phyloP scores from a whole-genome alignment of 1,140 invertebrate species.

The Trichonephila clavipes region DNA sequence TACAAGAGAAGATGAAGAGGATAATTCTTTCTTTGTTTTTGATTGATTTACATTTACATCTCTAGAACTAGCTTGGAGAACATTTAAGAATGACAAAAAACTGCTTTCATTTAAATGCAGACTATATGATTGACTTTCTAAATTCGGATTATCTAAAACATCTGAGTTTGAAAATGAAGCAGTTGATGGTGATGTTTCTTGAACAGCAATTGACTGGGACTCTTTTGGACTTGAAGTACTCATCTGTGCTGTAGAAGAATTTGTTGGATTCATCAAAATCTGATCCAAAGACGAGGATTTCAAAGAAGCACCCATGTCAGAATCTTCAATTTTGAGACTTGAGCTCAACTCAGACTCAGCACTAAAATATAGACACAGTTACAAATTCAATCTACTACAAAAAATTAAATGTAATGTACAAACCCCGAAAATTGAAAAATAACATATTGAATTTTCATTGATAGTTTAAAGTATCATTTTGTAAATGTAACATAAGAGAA shows the following conservation, averaged over 20 bases:
- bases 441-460: too few relatives aligned
- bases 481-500: too few relatives aligned
- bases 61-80: constrained; percentile 36
- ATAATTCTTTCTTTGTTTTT: constrained; percentile 61
- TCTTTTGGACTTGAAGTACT: constrained; percentile 39
- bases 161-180: constrained; percentile 22
- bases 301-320: not conserved
- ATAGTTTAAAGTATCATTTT: too few relatives aligned
- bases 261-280: constrained; percentile 26
- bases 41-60: constrained; percentile 13
- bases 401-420: too few relatives aligned
- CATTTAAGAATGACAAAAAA: constrained; percentile 70
- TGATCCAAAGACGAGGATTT: constrained; percentile 56
- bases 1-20: constrained; percentile 40
- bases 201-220: not conserved
- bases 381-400: too few relatives aligned
- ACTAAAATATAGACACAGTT: not conserved
- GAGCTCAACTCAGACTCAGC: constrained; percentile 51
- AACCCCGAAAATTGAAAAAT: too few relatives aligned
- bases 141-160: constrained; percentile 53
- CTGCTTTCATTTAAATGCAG: constrained; percentile 73
- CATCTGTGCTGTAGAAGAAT: not conserved
- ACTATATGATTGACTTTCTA: constrained; percentile 73
- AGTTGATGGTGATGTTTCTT: constrained; percentile 2
- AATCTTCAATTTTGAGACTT: constrained; percentile 46